A percentile compares a stretch with the other conserved stretches of the same genome.
Conservation (phyloP, 1,140 invertebrate genomes). For the Drosophila murphyi region DNA sequence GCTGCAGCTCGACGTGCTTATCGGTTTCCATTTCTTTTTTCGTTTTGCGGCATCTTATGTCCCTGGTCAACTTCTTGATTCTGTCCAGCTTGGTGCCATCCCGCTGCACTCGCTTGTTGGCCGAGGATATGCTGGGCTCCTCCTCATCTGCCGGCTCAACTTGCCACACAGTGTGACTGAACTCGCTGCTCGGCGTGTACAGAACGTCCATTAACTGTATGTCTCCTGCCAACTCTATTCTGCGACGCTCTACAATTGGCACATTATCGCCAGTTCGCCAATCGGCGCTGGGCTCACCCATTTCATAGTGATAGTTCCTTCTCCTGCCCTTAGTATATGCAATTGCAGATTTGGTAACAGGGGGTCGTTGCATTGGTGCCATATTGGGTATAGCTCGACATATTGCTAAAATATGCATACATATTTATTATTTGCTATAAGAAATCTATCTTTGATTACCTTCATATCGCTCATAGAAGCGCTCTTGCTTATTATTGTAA, state of each 20-base stretch:
- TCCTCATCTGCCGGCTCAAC: conserved; percentile 44
- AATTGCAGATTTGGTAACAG: not conserved
- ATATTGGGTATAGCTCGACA: conserved; percentile 28
- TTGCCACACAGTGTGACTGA: conserved; percentile 68
- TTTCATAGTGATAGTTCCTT: conserved; percentile 47
- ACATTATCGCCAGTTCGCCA: conserved; percentile 59
- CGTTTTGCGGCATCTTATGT: conserved; percentile 1
- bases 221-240: conserved; percentile 44
- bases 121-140: not conserved
- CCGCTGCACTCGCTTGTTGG: not conserved
- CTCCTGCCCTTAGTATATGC: not conserved
- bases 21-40: not conserved
- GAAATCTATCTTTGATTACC: conserved; percentile 27
- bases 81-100: conserved; percentile 16
- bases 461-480: conserved; percentile 42
- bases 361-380: conserved; percentile 11
- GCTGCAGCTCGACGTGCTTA: not conserved
- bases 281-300: conserved; percentile 25
- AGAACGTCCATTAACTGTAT: conserved; percentile 49
- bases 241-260: conserved; percentile 54
- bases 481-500: conserved; percentile 33
- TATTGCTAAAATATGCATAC: conserved; percentile 9
- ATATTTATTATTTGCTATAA: not conserved
- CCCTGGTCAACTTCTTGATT: conserved; percentile 41
- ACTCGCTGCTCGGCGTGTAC: conserved; percentile 2